Evolutionary conservation across 2,888 invertebrate genomes (phyloP).

Genomic region (Eupelmus urozonus): DNA sequence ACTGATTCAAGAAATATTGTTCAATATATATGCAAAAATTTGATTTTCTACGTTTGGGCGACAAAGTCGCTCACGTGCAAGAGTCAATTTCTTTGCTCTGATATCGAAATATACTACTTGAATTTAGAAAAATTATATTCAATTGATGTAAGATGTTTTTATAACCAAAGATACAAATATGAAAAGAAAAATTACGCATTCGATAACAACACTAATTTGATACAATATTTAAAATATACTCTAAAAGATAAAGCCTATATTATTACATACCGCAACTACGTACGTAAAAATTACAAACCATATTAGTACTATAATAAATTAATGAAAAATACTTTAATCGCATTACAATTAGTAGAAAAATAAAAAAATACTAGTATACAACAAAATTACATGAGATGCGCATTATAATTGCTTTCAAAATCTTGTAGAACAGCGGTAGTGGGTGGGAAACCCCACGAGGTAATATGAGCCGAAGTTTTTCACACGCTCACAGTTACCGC

Average conservation of each 20-base stretch:
- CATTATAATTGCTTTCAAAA: conserved; percentile 49
- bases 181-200: conserved; percentile 15
- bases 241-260: conserved; percentile 19
- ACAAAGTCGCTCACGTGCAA: too few relatives aligned
- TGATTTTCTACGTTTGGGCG: too few relatives aligned
- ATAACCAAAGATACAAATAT: not conserved
- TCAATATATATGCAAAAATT: too few relatives aligned
- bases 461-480: conserved; percentile 85
- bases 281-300: conserved; percentile 34
- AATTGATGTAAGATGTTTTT: conserved; percentile 2
- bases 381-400: conserved; percentile 25
- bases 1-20: too few relatives aligned
- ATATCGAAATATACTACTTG: too few relatives aligned
- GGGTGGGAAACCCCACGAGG: conserved; percentile 90
- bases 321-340: too few relatives aligned
- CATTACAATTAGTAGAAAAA: not conserved
- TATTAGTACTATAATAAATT: conserved; percentile 16
- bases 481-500: conserved; percentile 95
- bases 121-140: conserved; percentile 6
- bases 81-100: too few relatives aligned
- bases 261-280: conserved; percentile 23
- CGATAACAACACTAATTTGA: conserved; percentile 8
- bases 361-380: conserved; percentile 19
- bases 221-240: not conserved
- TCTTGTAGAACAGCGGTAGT: conserved; percentile 78